Evolutionary conservation across 2,888 invertebrate species (phyloP).

Genomic region (Apamea crenata): DNA sequence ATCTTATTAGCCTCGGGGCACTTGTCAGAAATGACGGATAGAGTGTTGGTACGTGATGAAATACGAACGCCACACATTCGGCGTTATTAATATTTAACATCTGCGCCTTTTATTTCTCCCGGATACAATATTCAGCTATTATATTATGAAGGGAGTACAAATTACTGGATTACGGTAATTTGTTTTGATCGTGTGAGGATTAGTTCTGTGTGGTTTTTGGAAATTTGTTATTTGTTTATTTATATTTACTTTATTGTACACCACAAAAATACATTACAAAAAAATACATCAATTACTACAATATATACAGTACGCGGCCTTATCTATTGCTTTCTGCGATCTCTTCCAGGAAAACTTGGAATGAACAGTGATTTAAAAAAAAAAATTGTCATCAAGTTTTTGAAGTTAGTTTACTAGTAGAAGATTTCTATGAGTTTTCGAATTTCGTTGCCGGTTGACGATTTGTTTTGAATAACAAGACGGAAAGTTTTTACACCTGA

Average conservation of each 20-base stretch:
- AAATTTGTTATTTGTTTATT: too few species aligned
- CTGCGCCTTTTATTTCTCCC: slow-evolving; percentile 70
- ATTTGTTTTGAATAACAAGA: neutral
- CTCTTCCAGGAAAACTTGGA: too few species aligned
- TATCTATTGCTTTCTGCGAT: too few species aligned
- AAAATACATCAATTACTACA: too few species aligned
- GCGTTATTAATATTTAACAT: slow-evolving; percentile 80
- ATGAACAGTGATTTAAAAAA: too few species aligned
- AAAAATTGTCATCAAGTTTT: neutral
- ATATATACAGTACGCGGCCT: too few species aligned
- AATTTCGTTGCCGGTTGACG: neutral
- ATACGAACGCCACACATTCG: slow-evolving; percentile 67
- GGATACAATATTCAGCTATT: slow-evolving; percentile 53
- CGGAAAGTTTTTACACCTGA: neutral
- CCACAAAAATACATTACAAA: too few species aligned
- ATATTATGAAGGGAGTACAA: slow-evolving; percentile 46
- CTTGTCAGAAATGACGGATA: slow-evolving; percentile 74
- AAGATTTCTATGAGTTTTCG: neutral
- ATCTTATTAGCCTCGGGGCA: slow-evolving; percentile 58
- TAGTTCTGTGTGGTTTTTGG: neutral
- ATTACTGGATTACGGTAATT: slow-evolving; percentile 57
- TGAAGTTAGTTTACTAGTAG: neutral
- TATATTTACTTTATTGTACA: too few species aligned
- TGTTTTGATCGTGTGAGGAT: slow-evolving; percentile 5
- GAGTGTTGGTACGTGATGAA: slow-evolving; percentile 74